Percentiles rank a stretch among this genome's conserved stretches.
phyloP scores from a whole-genome alignment of 2,888 invertebrate species.

The Lingula anatina region DNA sequence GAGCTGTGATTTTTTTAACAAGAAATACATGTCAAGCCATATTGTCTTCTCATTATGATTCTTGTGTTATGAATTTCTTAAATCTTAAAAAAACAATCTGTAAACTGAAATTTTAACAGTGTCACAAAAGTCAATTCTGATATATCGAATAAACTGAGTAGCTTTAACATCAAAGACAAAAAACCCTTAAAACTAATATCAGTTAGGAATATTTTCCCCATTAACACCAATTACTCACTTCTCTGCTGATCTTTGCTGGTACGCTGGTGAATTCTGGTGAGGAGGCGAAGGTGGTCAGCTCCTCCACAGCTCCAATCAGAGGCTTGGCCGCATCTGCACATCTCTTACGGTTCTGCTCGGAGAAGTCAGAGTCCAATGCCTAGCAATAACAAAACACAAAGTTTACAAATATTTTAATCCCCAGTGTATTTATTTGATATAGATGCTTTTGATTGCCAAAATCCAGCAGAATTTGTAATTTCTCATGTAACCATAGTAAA shows the following conservation, averaged over 20 bases:
- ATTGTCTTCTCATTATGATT: too few species aligned
- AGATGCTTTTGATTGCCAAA: too few species aligned
- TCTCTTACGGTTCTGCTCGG: constrained; percentile 58
- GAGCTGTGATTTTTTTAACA: too few species aligned
- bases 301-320: constrained; percentile 83
- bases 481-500: neutral
- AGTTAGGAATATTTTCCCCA: neutral
- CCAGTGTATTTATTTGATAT: too few species aligned
- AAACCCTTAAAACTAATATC: neutral
- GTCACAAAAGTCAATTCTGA: neutral
- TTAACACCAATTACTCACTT: too few species aligned
- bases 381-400: constrained; percentile 18
- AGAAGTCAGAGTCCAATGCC: constrained; percentile 73
- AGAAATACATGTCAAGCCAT: too few species aligned
- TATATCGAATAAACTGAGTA: neutral
- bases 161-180: neutral
- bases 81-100: too few species aligned
- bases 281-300: constrained; percentile 86
- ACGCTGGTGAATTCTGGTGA: constrained; percentile 89
- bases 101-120: too few species aligned
- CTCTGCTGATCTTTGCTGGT: constrained; percentile 83
- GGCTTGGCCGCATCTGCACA: constrained; percentile 70
- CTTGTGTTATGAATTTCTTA: too few species aligned
- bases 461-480: neutral
- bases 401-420: too few species aligned